A percentile compares a stretch with the other conserved stretches of the same genome.
These are phyloP conservation scores for Gyps fulvus DNA, from an alignment of 2,113 vertebrate genomes.

Conservation along the genomic window DNA sequence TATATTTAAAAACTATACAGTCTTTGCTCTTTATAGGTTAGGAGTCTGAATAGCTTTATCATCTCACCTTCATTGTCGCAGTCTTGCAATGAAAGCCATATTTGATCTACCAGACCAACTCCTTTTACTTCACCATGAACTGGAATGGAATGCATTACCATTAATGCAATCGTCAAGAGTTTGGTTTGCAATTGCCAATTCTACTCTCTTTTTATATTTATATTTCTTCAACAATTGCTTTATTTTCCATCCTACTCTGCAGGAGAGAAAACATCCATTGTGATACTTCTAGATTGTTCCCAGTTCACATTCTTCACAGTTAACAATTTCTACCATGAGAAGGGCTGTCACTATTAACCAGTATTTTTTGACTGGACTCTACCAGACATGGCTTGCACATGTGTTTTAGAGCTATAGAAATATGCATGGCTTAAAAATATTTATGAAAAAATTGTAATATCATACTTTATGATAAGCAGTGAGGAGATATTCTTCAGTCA, in stretches of 20 bases:
- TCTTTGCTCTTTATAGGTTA: not conserved
- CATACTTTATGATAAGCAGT: not conserved
- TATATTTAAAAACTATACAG: not conserved
- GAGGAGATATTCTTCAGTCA: not conserved
- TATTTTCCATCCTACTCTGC: not conserved
- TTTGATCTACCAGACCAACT: constrained; percentile 66
- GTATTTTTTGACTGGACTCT: not conserved
- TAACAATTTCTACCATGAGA: not conserved
- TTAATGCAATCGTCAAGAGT: constrained; percentile 30
- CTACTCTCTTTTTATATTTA: not conserved
- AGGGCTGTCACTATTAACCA: not conserved
- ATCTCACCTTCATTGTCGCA: constrained; percentile 64
- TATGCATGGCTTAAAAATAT: not conserved
- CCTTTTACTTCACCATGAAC: constrained; percentile 69
- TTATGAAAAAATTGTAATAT: not conserved
- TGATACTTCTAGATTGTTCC: not conserved
- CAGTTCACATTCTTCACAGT: not conserved
- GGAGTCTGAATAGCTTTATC: constrained; percentile 31
- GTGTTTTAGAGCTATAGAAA: not conserved
- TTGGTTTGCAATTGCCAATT: constrained; percentile 5
- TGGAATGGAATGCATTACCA: constrained; percentile 59
- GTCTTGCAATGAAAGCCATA: constrained; percentile 69
- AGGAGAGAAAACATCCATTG: not conserved
- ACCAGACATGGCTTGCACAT: not conserved
- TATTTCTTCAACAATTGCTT: not conserved